Percentiles rank a stretch among this genome's conserved stretches.
These are phyloP conservation scores for Drosophila multiciliata DNA, from an alignment of 2,888 invertebrate species.

Conservation along the genomic window DNA sequence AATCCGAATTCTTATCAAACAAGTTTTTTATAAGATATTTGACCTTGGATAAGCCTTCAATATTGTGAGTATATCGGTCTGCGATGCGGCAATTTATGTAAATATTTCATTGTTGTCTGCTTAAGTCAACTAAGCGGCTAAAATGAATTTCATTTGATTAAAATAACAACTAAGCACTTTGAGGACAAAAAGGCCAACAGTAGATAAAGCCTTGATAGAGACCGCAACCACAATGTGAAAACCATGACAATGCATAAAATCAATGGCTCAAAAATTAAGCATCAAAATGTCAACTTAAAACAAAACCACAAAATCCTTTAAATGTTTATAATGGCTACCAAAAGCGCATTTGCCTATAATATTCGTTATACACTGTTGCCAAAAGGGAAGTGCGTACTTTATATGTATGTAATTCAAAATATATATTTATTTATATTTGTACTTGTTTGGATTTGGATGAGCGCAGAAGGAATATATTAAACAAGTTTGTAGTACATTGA, in stretches of 20 bases:
- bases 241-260: conserved; percentile 52
- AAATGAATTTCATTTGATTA: conserved; percentile 39
- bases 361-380: not conserved
- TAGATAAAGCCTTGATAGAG: not conserved
- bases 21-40: conserved; percentile 14
- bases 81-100: conserved; percentile 4
- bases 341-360: conserved; percentile 39
- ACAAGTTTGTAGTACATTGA: not conserved
- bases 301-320: conserved; percentile 52
- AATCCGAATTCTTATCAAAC: not conserved
- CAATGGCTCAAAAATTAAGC: conserved; percentile 35
- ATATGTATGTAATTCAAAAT: not conserved
- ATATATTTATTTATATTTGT: not conserved
- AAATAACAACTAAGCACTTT: conserved; percentile 25
- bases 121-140: conserved; percentile 35
- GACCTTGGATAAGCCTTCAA: not conserved
- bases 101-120: not conserved
- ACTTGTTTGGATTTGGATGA: not conserved
- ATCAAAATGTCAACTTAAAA: conserved; percentile 29
- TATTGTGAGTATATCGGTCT: not conserved
- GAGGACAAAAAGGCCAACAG: conserved; percentile 20
- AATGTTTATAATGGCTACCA: conserved; percentile 46
- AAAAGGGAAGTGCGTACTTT: not conserved
- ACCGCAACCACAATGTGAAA: conserved; percentile 16
- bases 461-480: not conserved